Conservation (phyloP, 2,888 invertebrate species). For the Linnaemya vulpina region DNA sequence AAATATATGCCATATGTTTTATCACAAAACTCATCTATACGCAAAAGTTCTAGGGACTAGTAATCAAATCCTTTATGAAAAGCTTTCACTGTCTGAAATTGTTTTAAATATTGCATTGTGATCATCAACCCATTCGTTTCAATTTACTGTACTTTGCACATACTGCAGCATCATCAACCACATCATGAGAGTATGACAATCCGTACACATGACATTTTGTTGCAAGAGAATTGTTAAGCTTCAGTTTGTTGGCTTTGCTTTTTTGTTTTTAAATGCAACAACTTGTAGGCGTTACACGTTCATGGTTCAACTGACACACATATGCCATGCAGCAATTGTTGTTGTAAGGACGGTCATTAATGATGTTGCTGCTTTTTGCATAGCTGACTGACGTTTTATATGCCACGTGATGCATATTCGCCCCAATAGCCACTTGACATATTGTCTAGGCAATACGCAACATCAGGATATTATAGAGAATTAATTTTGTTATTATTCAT, state of each 20-base stretch:
- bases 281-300: slow-evolving; percentile 77
- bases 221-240: slow-evolving; percentile 42
- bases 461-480: slow-evolving; percentile 35
- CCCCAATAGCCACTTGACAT: slow-evolving; percentile 54
- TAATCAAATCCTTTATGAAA: not conserved
- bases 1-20: too few species aligned
- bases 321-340: slow-evolving; percentile 13
- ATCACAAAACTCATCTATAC: too few species aligned
- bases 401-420: slow-evolving; percentile 51
- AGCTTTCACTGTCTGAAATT: slow-evolving; percentile 29
- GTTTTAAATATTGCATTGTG: slow-evolving; percentile 47
- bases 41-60: not conserved
- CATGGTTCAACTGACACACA: slow-evolving; percentile 72
- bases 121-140: slow-evolving; percentile 46
- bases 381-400: slow-evolving; percentile 46
- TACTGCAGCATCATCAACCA: slow-evolving; percentile 47
- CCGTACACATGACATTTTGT: slow-evolving; percentile 16
- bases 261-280: slow-evolving; percentile 70
- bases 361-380: slow-evolving; percentile 26
- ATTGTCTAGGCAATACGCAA: slow-evolving; percentile 45
- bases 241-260: slow-evolving; percentile 32
- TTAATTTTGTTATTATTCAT: slow-evolving; percentile 10
- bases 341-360: slow-evolving; percentile 12
- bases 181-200: slow-evolving; percentile 26
- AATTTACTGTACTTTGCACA: slow-evolving; percentile 57